Conservation (phyloP, 2,113 vertebrate species). For the Gallinago media region DNA sequence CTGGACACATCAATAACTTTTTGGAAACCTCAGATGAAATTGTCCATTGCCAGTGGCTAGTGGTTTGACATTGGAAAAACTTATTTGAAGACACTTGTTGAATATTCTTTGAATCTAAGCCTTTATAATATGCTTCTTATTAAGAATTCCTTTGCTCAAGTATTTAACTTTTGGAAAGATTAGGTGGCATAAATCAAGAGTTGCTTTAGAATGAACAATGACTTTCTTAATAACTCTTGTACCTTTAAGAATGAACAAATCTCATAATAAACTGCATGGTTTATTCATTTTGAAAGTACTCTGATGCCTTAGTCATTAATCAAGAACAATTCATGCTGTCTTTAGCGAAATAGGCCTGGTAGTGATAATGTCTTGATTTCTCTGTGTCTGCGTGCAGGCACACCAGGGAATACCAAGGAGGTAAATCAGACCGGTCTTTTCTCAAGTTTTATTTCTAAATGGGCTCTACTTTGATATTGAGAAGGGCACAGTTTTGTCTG, state of each 20-base stretch:
- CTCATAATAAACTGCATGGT: not conserved
- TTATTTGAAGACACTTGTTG: not conserved
- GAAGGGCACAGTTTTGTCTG: not conserved
- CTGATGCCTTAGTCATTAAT: not conserved
- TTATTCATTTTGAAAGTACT: not conserved
- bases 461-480: not conserved
- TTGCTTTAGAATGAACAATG: not conserved
- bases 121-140: not conserved
- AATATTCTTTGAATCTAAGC: not conserved
- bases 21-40: not conserved
- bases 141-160: not conserved
- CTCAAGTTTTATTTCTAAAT: not conserved
- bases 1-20: fast-evolving
- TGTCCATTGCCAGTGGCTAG: not conserved
- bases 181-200: not conserved
- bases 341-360: not conserved
- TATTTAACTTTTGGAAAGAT: not conserved
- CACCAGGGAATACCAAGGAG: not conserved
- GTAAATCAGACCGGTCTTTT: not conserved
- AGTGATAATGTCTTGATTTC: not conserved
- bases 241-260: not conserved
- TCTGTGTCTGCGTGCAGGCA: not conserved
- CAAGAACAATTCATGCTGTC: not conserved
- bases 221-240: not conserved
- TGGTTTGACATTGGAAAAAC: not conserved